Evolutionary conservation across 2,113 vertebrate species (phyloP), one percentile per base, ranked within the genome.

Genomic region (Dinomys branickii): DNA sequence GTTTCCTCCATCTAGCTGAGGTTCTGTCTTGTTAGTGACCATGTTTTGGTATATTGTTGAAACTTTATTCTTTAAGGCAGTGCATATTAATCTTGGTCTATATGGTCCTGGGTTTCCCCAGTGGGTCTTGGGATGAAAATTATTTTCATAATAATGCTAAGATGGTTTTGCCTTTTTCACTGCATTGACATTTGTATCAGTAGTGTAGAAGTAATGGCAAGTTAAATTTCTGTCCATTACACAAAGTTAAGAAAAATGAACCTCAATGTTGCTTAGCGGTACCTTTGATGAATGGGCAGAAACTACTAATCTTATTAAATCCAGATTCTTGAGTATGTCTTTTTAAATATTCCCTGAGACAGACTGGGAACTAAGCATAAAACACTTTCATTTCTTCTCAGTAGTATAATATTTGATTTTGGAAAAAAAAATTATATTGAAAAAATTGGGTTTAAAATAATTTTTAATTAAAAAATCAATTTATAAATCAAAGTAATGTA

Each of bases 261-360:
- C 56, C 9, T 52, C 16, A 38, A 0, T 90, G 92, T 91, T 59
- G 77, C 35, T 88, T 67, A 75, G 33, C 16, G 54, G 33, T 85
- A 63, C 26, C 41, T 3, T 85, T 85, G 50, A 54, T 54, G 5
- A 88, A 58, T 35, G 35, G 59, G 17, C 83, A 92, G 77, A 93
- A 90, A 33, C 24, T 75, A 77, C n/a, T 67, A 73, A 88, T 85
- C 93, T 90, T n/a, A 71, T 56, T 87, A 77, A 73, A 47, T 92
- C 24, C 38, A 28, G 17, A 69, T 83, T 59, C 58, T 59, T 59
- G 52, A 44, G 20, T 80, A 61, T 47, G 7, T 41, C 78, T 84
- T 94, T 83, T 85, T 71, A 84, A 73, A 65, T 94, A 80, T 50
- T n/a, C 13, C 59, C 38, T 95, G 11, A 83, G 56, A 88, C 4